phyloP scores from a whole-genome alignment of 2,797 vertebrate genomes.

The Spheniscus humboldti region DNA sequence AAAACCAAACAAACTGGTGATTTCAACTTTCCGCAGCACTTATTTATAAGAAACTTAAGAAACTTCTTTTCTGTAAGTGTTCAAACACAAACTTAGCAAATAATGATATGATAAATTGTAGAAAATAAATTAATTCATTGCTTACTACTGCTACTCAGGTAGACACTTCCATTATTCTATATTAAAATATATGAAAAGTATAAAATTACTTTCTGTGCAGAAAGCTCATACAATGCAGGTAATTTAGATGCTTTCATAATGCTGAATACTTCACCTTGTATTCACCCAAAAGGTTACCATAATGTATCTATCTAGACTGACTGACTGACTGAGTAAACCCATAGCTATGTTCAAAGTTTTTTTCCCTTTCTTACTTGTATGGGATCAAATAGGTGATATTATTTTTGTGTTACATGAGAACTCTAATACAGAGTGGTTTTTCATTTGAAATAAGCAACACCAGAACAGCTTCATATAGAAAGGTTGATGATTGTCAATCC shows the following conservation, averaged over 20 bases:
- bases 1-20: background rate
- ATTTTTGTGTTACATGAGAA: background rate
- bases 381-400: background rate
- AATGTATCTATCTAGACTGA: too few relatives aligned
- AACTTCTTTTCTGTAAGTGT: background rate
- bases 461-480: background rate
- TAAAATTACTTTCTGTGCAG: background rate
- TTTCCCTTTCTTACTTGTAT: background rate
- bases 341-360: background rate
- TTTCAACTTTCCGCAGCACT: background rate
- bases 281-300: background rate
- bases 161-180: background rate
- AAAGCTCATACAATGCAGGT: background rate
- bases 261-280: background rate
- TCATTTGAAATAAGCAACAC: background rate
- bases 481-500: background rate
- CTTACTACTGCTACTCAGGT: background rate
- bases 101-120: background rate
- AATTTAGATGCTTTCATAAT: background rate
- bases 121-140: background rate
- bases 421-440: background rate
- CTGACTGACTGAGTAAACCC: background rate
- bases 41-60: background rate
- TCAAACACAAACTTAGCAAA: background rate
- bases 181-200: background rate